phyloP scores from a whole-genome alignment of 2,797 vertebrate species.

The Hippopotamyrus pictus region DNA sequence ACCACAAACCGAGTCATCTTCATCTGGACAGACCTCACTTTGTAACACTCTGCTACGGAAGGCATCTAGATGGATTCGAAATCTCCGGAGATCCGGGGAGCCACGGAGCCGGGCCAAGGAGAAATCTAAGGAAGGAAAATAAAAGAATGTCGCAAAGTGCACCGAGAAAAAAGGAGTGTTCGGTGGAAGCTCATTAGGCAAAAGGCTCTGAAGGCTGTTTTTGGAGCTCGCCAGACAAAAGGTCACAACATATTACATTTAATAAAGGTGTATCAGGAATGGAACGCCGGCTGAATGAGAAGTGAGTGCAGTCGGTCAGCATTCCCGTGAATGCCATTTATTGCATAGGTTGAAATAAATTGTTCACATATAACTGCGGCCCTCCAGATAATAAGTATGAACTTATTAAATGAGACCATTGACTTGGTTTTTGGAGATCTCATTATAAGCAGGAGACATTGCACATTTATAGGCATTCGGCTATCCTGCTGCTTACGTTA shows the following conservation, averaged over 20 bases:
- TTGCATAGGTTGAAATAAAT: not conserved
- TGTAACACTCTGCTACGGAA: not conserved
- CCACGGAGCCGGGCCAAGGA: not conserved
- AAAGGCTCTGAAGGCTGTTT: slow-evolving; percentile 13
- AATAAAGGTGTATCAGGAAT: slow-evolving; percentile 5
- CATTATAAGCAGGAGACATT: not conserved
- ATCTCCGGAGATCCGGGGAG: not conserved
- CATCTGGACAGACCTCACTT: not conserved
- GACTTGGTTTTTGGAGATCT: not conserved
- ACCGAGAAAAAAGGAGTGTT: not conserved
- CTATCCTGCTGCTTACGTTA: not conserved
- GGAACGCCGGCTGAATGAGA: slow-evolving; percentile 5
- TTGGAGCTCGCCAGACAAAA: slow-evolving; percentile 1
- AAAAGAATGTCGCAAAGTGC: not conserved
- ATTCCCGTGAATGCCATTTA: not conserved
- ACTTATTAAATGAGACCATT: slow-evolving; percentile 3
- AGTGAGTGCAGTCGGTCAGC: not conserved
- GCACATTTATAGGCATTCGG: not conserved
- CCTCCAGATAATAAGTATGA: slow-evolving; percentile 8
- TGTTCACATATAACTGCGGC: slow-evolving; percentile 1
- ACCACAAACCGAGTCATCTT: not conserved
- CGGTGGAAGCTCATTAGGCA: slow-evolving; percentile 15
- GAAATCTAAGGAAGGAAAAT: not conserved
- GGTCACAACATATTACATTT: slow-evolving; percentile 24
- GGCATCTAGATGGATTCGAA: not conserved